Evolutionary conservation across 2,888 invertebrate species (phyloP), one percentile per base, ranked within the genome.

Genomic region (Fragum whitleyi): DNA sequence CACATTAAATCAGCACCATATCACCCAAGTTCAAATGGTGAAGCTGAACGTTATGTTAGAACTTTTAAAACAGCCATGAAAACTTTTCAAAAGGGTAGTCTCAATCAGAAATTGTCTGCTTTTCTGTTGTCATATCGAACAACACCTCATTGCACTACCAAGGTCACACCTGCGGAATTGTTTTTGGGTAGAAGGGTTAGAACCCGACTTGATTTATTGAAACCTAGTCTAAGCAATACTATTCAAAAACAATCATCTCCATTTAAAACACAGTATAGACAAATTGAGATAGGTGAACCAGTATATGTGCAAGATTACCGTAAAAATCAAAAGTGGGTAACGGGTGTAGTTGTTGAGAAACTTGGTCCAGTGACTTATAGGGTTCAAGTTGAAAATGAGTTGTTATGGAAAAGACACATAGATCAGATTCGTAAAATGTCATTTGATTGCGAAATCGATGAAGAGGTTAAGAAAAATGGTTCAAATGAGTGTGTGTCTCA

Each of bases 21-120:
- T 29, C 61, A 61, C 7, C 19, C 21, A 39, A 23, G 62, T 36
- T 28, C 67, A 16, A 67, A 67, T 21, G 67, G 67, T n/a, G 39
- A 67, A n/a, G 67, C 21, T 0, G 67, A 67, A 39, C 5, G 67
- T 1, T 5, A 14, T n/a, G 67, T 67, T 9, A 1, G 36, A 1
- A 67, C 67, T 5, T 67, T 67, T n/a, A 67, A 67, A 39, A 32
- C 36, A 14, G 67, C 39, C 2, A 67, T 67, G 67, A 67, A 67
- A 67, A 55, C 5, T 55, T 2, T 55, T 5, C n/a, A 55, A 5
- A n/a, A 55, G 23, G n/a, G n/a, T n/a, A n/a, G n/a, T n/a, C n/a
- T n/a, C n/a, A n/a, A n/a, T n/a, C n/a, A n/a, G n/a, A 55, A 21
- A 55, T 6, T 55, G 21, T 1, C n/a, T 7, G 21, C 2, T 1